A percentile compares a stretch with the other conserved stretches of the same genome.
These are phyloP conservation scores for Melangyna quadrimaculata DNA, from an alignment of 2,888 invertebrate species.

Conservation along the genomic window DNA sequence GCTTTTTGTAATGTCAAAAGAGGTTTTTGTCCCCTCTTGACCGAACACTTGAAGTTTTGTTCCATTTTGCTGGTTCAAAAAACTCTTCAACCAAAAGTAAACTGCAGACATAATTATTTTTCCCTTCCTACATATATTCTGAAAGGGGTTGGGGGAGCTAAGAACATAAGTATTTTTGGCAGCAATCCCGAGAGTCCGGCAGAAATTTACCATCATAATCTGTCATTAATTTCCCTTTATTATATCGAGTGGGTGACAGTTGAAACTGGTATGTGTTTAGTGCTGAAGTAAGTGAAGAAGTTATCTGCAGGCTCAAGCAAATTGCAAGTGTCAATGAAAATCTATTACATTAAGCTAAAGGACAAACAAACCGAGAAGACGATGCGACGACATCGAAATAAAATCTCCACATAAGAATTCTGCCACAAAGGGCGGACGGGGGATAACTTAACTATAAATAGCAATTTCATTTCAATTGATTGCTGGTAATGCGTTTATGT, in stretches of 20 bases:
- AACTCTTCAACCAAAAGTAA: slow-evolving; percentile 59
- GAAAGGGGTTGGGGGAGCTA: background rate
- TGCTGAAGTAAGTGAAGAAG: slow-evolving; percentile 45
- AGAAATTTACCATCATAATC: slow-evolving; percentile 55
- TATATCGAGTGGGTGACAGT: slow-evolving; percentile 40
- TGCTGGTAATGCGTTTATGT: slow-evolving; percentile 70
- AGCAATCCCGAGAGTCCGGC: slow-evolving; percentile 30
- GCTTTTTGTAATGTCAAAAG: slow-evolving; percentile 27
- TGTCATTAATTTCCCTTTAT: slow-evolving; percentile 67
- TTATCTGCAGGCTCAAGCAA: slow-evolving; percentile 62
- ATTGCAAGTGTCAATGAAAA: slow-evolving; percentile 62
- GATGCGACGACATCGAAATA: slow-evolving; percentile 6
- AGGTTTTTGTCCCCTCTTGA: slow-evolving; percentile 49
- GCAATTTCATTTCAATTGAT: slow-evolving; percentile 71
- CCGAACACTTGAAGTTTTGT: slow-evolving; percentile 61
- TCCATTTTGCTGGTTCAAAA: slow-evolving; percentile 38
- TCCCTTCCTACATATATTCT: background rate
- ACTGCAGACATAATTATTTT: slow-evolving; percentile 65
- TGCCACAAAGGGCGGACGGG: slow-evolving; percentile 20
- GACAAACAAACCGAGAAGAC: slow-evolving; percentile 35
- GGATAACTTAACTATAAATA: slow-evolving; percentile 68
- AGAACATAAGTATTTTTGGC: slow-evolving; percentile 38
- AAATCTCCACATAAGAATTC: slow-evolving; percentile 29
- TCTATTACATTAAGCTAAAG: slow-evolving; percentile 41
- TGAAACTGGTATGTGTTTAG: background rate